Evolutionary conservation across 2,113 vertebrate genomes (phyloP).

Genomic region (Gopherus flavomarginatus): DNA sequence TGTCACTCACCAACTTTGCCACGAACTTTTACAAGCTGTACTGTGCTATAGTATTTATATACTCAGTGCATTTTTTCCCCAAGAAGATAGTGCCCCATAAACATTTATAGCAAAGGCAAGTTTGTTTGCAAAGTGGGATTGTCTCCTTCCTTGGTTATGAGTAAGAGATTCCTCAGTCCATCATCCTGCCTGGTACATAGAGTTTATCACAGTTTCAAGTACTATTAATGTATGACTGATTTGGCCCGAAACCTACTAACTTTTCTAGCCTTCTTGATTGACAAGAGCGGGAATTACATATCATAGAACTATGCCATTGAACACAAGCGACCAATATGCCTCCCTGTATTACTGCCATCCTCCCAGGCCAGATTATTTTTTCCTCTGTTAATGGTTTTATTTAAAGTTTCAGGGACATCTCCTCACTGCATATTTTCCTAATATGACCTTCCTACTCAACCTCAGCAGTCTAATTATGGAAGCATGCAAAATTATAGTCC

Average conservation of each 20-base stretch:
- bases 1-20: neutral
- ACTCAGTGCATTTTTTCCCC: neutral
- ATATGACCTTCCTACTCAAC: neutral
- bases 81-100: neutral
- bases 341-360: neutral
- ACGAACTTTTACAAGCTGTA: neutral
- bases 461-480: neutral
- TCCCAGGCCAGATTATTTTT: neutral
- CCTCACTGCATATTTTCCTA: neutral
- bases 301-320: neutral
- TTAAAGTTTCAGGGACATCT: neutral
- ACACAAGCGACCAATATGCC: fast-evolving
- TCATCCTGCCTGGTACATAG: neutral
- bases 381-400: neutral
- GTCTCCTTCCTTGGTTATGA: neutral
- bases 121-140: neutral
- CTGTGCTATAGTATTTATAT: neutral
- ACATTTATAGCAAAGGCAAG: neutral
- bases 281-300: fast-evolving
- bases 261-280: neutral
- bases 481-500: neutral
- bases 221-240: neutral
- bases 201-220: neutral
- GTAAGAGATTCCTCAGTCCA: neutral
- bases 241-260: neutral